These are phyloP conservation scores for Ericerus pela DNA, from an alignment of 1,140 invertebrate genomes.

Conservation along the genomic window DNA sequence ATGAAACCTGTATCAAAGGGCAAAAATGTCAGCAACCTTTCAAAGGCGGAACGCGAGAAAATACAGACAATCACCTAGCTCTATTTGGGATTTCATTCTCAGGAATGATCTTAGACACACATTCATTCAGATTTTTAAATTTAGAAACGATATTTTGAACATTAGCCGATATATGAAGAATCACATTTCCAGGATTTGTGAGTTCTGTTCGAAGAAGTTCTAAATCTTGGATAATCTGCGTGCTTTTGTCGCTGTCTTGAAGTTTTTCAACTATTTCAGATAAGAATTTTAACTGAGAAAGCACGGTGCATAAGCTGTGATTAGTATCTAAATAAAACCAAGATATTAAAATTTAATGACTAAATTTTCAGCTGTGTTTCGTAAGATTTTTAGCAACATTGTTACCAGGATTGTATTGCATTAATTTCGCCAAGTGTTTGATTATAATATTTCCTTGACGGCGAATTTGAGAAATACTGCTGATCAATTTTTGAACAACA, in stretches of 20 bases:
- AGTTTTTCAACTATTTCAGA: conserved; percentile 44
- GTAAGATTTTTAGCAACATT: background rate
- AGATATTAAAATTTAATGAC: conserved; percentile 1
- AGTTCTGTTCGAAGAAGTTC: conserved; percentile 43
- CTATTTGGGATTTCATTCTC: conserved; percentile 24
- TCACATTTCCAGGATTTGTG: conserved; percentile 40
- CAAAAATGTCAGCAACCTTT: too few species aligned
- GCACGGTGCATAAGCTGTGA: conserved; percentile 45
- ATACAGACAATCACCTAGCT: conserved; percentile 31
- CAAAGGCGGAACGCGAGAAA: too few species aligned
- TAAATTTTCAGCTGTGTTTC: background rate
- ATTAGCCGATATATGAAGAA: conserved; percentile 56
- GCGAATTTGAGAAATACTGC: conserved; percentile 56
- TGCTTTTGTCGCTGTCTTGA: conserved; percentile 36
- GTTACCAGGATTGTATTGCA: conserved; percentile 45
- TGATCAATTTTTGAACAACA: conserved; percentile 56
- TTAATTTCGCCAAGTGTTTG: conserved; percentile 42
- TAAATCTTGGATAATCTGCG: conserved; percentile 39
- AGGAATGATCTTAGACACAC: conserved; percentile 39
- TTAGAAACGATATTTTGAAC: conserved; percentile 39
- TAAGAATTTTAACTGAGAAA: conserved; percentile 64
- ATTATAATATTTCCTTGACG: conserved; percentile 44
- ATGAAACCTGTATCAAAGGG: too few species aligned
- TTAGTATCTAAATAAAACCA: conserved; percentile 47
- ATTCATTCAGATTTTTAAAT: conserved; percentile 33